Evolutionary conservation across 2,888 invertebrate species (phyloP), one percentile per base, ranked within the genome.

Genomic region (Microplitis deprimator): DNA sequence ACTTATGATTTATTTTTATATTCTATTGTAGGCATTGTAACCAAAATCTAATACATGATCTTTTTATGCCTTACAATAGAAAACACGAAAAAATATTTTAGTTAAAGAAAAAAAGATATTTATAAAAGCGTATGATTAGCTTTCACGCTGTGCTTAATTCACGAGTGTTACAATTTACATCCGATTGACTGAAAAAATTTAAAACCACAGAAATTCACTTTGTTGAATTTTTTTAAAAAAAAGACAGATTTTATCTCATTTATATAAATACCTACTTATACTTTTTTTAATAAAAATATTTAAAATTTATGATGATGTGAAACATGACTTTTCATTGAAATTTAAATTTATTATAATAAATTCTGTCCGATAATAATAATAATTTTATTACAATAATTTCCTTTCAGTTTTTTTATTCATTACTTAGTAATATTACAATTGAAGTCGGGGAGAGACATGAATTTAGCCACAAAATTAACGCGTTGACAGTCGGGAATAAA

Each of bases 71-170:
- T 2, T 1, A 50, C 50, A 50, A 50, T 50, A 50, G 50, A 50
- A 68, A 41, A 20, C 17, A 68, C 17, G n/a, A n/a, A 17, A n/a
- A 73, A 13, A 71, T 65, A 29, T 73, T 50, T 50, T 50, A 16
- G 4, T 1, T 16, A 4, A 62, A 62, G 16, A 17, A 16, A 62
- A 62, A 16, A 17, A 7, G 1, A 62, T 62, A 62, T 62, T 62
- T 62, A 62, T n/a, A 20, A 41, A 40, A 60, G 20, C 61, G 68
- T 38, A 8, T 39, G 61, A 77, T 77, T 77, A 67, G 59, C 61
- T 69, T 69, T 69, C 69, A 75, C 29, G 41, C 13, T 29, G 20
- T 29, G 29, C 13, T 20, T 73, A 50, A 50, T 50, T 61, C 13
- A 50, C 50, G 13, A 50, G 50, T 50, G 50, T 13, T 50, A 50